These are phyloP conservation scores for Tenebrosternarchus preto DNA, from an alignment of 2,113 vertebrate species.

Conservation along the genomic window DNA sequence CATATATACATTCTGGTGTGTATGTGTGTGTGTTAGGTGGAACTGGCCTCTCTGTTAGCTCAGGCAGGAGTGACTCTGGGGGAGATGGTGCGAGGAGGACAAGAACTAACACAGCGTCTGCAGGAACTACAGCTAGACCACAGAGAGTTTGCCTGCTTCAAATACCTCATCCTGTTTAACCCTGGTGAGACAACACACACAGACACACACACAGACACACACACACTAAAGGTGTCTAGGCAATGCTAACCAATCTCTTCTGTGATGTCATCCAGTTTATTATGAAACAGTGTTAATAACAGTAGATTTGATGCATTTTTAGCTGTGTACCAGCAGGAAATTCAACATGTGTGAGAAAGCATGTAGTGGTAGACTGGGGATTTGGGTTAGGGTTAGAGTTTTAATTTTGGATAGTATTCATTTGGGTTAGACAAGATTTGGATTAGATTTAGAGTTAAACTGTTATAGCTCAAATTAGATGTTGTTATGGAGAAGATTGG, in stretches of 20 bases:
- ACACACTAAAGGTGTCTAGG: neutral
- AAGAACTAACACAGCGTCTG: conserved; percentile 82
- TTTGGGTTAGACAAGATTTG: neutral
- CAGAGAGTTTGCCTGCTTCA: conserved; percentile 88
- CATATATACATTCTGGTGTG: conserved; percentile 10
- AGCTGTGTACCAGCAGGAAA: too few relatives aligned
- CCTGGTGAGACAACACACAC: conserved; percentile 76
- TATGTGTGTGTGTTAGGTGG: conserved; percentile 73
- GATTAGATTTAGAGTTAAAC: neutral
- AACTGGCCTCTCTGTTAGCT: conserved; percentile 70
- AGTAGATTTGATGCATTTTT: too few relatives aligned
- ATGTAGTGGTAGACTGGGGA: neutral
- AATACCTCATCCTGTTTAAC: conserved; percentile 92
- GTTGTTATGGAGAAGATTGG: too few relatives aligned
- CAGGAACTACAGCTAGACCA: conserved; percentile 82
- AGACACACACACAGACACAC: neutral
- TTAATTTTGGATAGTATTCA: neutral
- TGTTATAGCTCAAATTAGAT: too few relatives aligned
- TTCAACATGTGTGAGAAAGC: too few relatives aligned
- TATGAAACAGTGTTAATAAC: too few relatives aligned
- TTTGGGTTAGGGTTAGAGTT: neutral
- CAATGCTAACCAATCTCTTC: neutral
- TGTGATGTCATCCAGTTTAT: too few relatives aligned
- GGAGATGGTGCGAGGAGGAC: conserved; percentile 78
- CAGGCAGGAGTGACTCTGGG: conserved; percentile 79